These are phyloP conservation scores for Anhinga rufa DNA, from an alignment of 2,113 vertebrate species.

Conservation along the genomic window DNA sequence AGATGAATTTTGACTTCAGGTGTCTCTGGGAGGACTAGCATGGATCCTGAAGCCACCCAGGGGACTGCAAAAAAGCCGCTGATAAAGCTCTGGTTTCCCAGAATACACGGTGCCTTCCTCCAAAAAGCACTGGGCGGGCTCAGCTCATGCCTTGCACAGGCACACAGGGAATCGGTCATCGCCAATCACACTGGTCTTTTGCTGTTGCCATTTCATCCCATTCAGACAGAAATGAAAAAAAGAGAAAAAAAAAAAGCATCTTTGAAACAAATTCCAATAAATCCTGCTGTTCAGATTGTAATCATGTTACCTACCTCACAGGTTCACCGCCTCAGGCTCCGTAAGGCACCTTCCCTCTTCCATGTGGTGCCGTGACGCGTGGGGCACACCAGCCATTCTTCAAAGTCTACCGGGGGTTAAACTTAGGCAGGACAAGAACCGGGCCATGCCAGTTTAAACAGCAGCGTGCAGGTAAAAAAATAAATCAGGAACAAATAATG, in stretches of 20 bases:
- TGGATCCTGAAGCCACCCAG: not conserved
- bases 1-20: not conserved
- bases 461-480: not conserved
- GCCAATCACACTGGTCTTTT: fast-evolving
- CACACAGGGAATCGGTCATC: not conserved
- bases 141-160: not conserved
- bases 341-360: not conserved
- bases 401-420: not conserved
- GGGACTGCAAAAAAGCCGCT: not conserved
- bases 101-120: not conserved
- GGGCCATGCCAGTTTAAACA: not conserved
- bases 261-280: not conserved
- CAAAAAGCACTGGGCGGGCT: not conserved
- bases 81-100: not conserved
- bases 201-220: not conserved
- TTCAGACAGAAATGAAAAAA: not conserved
- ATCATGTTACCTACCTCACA: conserved; percentile 37
- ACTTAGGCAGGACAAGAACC: not conserved
- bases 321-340: not conserved
- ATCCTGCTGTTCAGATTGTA: not conserved
- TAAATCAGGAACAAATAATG: not conserved
- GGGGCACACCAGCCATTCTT: not conserved
- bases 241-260: not conserved
- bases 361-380: fast-evolving
- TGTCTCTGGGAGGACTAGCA: not conserved